Conservation (phyloP, 2,797 vertebrate genomes). For the Lemur catta region DNA sequence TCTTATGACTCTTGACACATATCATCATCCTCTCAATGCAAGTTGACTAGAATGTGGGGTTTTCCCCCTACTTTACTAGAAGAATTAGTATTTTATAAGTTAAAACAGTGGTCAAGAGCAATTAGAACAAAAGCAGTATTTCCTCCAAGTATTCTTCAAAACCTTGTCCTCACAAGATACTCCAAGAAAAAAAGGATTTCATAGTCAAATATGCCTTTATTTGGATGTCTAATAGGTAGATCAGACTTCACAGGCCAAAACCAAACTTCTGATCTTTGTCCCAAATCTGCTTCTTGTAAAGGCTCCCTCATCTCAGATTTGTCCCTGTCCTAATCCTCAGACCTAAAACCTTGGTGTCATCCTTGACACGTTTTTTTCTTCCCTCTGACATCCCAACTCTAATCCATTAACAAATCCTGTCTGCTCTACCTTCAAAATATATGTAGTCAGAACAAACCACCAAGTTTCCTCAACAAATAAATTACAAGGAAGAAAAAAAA, state of each 20-base stretch:
- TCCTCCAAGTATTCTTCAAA: constrained; percentile 15
- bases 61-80: background rate
- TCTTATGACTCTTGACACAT: background rate
- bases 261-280: background rate
- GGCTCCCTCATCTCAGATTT: background rate
- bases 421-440: background rate
- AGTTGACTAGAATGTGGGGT: background rate
- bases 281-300: background rate
- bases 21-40: background rate
- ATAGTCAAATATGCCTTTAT: background rate
- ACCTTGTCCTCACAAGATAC: background rate
- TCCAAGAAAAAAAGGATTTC: background rate
- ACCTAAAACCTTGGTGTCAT: background rate
- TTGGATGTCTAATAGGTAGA: background rate
- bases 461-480: background rate
- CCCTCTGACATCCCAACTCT: background rate
- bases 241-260: background rate
- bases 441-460: background rate
- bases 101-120: background rate
- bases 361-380: background rate
- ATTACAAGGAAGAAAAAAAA: background rate
- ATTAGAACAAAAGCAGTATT: background rate
- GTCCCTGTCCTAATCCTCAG: background rate
- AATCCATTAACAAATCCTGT: background rate
- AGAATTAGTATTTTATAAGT: background rate